phyloP scores from a whole-genome alignment of 2,797 vertebrate species.

The Semotilus atromaculatus region DNA sequence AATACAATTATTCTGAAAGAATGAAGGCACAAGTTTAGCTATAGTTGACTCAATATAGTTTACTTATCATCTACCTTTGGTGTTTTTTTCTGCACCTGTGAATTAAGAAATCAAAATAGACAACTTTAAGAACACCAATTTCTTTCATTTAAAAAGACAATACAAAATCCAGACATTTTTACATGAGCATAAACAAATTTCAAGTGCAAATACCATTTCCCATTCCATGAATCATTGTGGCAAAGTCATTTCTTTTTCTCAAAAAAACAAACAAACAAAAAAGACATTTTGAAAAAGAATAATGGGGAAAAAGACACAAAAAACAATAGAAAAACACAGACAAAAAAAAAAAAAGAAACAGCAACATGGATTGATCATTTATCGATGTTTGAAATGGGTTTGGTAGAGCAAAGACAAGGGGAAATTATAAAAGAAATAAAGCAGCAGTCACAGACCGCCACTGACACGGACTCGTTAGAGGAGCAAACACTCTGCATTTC shows the following conservation, averaged over 20 bases:
- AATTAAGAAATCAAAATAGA: constrained; percentile 72
- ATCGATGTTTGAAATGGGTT: constrained; percentile 6
- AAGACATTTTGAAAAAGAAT: constrained; percentile 69
- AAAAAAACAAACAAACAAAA: constrained; percentile 54
- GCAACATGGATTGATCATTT: constrained; percentile 2
- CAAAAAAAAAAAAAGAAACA: constrained; percentile 51
- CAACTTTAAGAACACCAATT: constrained; percentile 80
- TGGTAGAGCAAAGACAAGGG: constrained; percentile 25
- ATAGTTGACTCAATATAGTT: not conserved
- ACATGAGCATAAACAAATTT: constrained; percentile 95
- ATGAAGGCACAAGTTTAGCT: not conserved
- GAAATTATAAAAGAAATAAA: constrained; percentile 27
- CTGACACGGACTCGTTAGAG: constrained; percentile 2
- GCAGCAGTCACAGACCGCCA: constrained; percentile 33
- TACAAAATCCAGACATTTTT: constrained; percentile 98
- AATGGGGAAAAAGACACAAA: constrained; percentile 40
- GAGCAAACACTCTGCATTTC: constrained; percentile 34
- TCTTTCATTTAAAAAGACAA: constrained; percentile 91
- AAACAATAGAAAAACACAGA: constrained; percentile 67
- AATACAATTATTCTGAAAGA: not conserved
- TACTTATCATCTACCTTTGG: not conserved
- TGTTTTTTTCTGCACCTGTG: not conserved
- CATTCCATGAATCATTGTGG: constrained; percentile 87
- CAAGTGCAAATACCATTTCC: constrained; percentile 99
- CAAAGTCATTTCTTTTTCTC: constrained; percentile 71